Conservation (phyloP, 2,888 invertebrate genomes). For the Leptogaster cylindrica region DNA sequence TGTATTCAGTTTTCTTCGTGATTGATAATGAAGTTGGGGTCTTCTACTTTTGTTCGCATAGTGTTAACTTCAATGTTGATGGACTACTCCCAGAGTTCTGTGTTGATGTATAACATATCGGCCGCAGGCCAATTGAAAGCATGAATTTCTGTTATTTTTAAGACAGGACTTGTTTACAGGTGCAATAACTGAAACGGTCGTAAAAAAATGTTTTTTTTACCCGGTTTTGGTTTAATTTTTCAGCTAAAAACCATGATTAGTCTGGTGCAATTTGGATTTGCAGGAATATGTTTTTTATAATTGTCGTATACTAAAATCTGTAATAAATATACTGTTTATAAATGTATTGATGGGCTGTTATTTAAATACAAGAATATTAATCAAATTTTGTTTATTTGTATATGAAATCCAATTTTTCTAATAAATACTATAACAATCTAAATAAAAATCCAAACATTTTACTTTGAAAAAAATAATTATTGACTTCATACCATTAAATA, state of each 20-base stretch:
- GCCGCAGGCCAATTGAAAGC: slow-evolving; percentile 6
- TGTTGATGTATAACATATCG: slow-evolving; percentile 25
- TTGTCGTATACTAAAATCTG: slow-evolving; percentile 21
- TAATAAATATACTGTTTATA: slow-evolving; percentile 30
- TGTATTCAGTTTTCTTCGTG: background rate
- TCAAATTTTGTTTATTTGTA: background rate
- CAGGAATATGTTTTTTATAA: slow-evolving; percentile 8
- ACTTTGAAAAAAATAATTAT: background rate
- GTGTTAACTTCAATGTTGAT: background rate
- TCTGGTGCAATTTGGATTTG: background rate
- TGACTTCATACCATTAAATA: background rate
- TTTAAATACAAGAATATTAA: too few species aligned
- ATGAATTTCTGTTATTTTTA: slow-evolving; percentile 4
- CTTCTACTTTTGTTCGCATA: slow-evolving; percentile 2
- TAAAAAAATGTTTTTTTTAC: background rate
- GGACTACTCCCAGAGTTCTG: background rate
- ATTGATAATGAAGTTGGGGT: background rate
- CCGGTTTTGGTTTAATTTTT: background rate
- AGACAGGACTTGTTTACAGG: background rate
- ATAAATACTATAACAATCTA: background rate
- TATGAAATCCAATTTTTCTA: background rate
- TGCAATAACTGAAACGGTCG: background rate
- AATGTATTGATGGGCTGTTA: too few species aligned
- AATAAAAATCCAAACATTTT: background rate
- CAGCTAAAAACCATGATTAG: background rate